Evolutionary conservation across 2,113 vertebrate species (phyloP).

Genomic region (Mohoua ochrocephala): DNA sequence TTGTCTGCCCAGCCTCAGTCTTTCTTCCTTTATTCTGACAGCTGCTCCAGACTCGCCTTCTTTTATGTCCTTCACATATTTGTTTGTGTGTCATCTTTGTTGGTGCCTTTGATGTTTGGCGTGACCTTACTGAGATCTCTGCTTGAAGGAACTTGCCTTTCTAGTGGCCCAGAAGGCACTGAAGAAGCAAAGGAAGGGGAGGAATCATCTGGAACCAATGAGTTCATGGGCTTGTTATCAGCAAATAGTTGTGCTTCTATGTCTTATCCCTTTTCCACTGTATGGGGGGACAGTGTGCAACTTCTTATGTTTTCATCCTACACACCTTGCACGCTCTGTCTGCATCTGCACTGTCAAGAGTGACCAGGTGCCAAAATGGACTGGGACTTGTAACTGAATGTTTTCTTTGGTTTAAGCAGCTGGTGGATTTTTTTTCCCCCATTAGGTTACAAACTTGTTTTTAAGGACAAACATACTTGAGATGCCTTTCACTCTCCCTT

Average conservation of each 20-base stretch:
- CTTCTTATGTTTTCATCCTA: background rate
- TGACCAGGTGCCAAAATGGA: background rate
- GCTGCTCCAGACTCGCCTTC: background rate
- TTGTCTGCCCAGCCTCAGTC: background rate
- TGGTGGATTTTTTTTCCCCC: background rate
- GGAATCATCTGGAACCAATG: background rate
- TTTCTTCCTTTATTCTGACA: slow-evolving; percentile 1
- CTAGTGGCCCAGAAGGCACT: background rate
- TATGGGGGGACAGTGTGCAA: background rate
- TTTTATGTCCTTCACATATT: background rate
- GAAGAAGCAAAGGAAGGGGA: background rate
- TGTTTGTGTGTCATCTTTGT: background rate
- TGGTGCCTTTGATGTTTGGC: background rate
- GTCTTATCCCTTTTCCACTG: background rate
- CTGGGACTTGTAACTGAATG: background rate
- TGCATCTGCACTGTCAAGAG: background rate
- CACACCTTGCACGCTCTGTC: background rate
- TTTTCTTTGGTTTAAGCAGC: background rate
- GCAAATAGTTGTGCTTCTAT: background rate
- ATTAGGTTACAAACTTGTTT: background rate
- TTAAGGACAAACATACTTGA: background rate
- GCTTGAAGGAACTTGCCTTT: background rate
- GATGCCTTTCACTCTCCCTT: background rate
- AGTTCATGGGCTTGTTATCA: background rate
- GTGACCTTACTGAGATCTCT: background rate